A percentile compares a stretch with the other conserved stretches of the same genome.
phyloP scores from a whole-genome alignment of 2,113 vertebrate species.

The Hiodon alosoides region DNA sequence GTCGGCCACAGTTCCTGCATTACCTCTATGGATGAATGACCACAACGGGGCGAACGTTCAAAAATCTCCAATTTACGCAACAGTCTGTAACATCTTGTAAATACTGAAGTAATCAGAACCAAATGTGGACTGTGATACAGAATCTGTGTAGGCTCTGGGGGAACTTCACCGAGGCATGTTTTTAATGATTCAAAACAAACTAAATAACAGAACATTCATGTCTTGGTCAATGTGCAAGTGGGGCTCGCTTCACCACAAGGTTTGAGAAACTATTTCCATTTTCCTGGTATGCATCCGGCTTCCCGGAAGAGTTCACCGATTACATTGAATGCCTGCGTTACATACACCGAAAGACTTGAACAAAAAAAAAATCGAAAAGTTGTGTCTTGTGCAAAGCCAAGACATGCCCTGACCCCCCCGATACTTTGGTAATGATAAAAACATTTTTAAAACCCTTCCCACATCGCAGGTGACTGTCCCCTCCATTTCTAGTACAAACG shows the following conservation, averaged over 20 bases:
- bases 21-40: not conserved
- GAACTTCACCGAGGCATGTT: too few species aligned
- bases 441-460: too few species aligned
- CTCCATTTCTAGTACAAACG: not conserved
- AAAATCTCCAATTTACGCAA: slow-evolving; percentile 16
- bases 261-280: not conserved
- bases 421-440: too few species aligned
- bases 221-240: too few species aligned
- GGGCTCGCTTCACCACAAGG: not conserved
- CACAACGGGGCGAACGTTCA: slow-evolving; percentile 13
- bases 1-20: not conserved
- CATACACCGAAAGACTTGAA: too few species aligned
- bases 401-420: too few species aligned
- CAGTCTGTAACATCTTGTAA: slow-evolving; percentile 12
- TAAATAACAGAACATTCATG: too few species aligned
- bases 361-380: too few species aligned
- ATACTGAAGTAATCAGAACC: slow-evolving; percentile 22
- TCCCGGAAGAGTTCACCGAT: not conserved
- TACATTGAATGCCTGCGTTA: too few species aligned
- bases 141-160: not conserved
- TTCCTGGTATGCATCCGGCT: not conserved
- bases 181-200: too few species aligned
- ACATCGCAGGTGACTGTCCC: too few species aligned
- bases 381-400: too few species aligned
- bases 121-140: slow-evolving; percentile 28